Evolutionary conservation across 2,888 invertebrate species (phyloP).

Genomic region (Microdon myrmicae): DNA sequence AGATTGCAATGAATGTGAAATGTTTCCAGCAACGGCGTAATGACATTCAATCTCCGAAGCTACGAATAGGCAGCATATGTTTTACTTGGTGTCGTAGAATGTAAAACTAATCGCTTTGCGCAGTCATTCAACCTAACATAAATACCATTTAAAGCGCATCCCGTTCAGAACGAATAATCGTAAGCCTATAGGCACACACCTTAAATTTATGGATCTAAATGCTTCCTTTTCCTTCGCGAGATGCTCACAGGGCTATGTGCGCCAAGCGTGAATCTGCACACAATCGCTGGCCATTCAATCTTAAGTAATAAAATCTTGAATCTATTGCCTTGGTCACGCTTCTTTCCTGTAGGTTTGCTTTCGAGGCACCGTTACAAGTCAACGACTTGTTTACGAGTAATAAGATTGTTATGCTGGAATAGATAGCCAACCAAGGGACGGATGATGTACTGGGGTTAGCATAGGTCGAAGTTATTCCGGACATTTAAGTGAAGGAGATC

Average conservation of each 20-base stretch:
- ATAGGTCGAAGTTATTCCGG: no score
- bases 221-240: constrained; percentile 21
- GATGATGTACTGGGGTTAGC: no score
- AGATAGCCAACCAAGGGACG: no score
- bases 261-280: constrained; percentile 19
- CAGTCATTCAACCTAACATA: constrained; percentile 9
- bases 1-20: no score
- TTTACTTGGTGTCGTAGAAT: no score
- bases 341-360: constrained; percentile 12
- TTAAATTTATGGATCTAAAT: background rate
- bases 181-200: constrained; percentile 1
- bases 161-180: background rate
- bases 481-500: no score
- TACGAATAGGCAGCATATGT: no score
- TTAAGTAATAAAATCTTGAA: constrained; percentile 43
- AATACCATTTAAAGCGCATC: constrained; percentile 12
- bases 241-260: constrained; percentile 16
- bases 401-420: no score
- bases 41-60: no score
- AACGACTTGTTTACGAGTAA: constrained; percentile 19
- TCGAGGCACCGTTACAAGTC: constrained; percentile 21
- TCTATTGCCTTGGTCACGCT: constrained; percentile 48
- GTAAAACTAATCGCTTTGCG: constrained; percentile 7
- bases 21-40: no score
- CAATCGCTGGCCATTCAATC: constrained; percentile 16